These are phyloP conservation scores for Varroa destructor DNA, from an alignment of 1,140 invertebrate genomes.

Conservation along the genomic window DNA sequence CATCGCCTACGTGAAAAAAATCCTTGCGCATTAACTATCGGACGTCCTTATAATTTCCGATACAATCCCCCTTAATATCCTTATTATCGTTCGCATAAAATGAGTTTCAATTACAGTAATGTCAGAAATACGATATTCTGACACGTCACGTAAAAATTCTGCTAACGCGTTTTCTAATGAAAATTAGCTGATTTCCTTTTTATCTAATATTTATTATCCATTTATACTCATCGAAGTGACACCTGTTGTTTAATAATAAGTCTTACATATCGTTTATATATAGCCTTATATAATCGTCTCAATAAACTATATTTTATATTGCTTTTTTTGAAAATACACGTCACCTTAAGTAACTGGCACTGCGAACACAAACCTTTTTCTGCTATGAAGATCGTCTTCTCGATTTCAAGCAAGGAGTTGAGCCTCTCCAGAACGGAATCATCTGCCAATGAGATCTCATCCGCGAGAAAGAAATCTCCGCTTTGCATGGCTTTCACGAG, in stretches of 20 bases:
- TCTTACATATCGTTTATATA: no score
- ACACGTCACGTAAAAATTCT: no score
- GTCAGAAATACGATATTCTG: no score
- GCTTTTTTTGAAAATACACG: slow-evolving; percentile 32
- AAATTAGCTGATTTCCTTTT: no score
- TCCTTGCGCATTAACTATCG: slow-evolving; percentile 40
- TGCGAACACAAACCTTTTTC: slow-evolving; percentile 51
- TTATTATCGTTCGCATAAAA: slow-evolving; percentile 2
- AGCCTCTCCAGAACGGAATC: slow-evolving; percentile 94
- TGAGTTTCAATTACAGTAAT: not conserved
- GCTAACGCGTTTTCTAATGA: no score
- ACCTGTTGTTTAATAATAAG: no score
- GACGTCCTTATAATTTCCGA: slow-evolving; percentile 36
- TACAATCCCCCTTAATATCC: slow-evolving; percentile 40
- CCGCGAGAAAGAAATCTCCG: slow-evolving; percentile 78
- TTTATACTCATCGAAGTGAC: no score
- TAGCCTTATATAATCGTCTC: no score
- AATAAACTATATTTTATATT: no score
- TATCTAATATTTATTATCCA: no score
- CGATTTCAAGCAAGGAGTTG: slow-evolving; percentile 89
- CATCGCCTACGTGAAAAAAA: slow-evolving; percentile 30
- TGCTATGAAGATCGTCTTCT: slow-evolving; percentile 72
- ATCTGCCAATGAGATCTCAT: slow-evolving; percentile 98
- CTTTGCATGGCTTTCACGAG: slow-evolving; percentile 75
- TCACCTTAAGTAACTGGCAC: slow-evolving; percentile 30